Conservation (phyloP, 2,797 vertebrate genomes). For the Halcyon smyrnensis region DNA sequence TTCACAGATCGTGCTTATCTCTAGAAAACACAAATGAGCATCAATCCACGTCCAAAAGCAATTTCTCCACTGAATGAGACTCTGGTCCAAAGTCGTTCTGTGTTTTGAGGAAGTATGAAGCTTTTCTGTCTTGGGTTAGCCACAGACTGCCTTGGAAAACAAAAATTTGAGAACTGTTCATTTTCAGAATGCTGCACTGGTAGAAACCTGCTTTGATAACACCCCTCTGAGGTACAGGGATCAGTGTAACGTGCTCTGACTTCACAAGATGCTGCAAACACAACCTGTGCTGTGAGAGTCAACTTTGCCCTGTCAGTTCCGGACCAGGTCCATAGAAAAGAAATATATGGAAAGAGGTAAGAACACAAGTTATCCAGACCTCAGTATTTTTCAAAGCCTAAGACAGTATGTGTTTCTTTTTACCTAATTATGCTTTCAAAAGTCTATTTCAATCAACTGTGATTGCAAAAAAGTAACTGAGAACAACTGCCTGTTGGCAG, state of each 20-base stretch:
- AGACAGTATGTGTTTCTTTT: background rate
- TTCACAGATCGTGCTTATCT: background rate
- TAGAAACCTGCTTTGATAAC: conserved; percentile 48
- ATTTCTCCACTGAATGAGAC: conserved; percentile 7
- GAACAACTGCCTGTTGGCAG: background rate
- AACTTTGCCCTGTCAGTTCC: background rate
- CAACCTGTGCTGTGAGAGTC: background rate
- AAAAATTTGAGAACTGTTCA: conserved; percentile 10
- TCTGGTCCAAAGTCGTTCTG: background rate
- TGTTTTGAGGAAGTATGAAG: background rate
- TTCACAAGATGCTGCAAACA: background rate
- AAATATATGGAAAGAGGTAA: background rate
- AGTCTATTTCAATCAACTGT: background rate
- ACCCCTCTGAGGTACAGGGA: conserved; percentile 18
- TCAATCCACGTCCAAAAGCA: background rate
- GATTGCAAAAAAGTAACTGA: background rate
- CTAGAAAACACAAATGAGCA: background rate
- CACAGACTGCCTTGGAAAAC: background rate
- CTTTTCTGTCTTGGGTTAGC: background rate
- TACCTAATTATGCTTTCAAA: background rate
- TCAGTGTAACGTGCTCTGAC: conserved; percentile 1
- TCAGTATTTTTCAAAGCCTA: background rate
- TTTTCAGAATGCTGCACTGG: background rate
- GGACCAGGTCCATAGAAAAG: background rate
- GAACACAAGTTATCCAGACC: background rate